Conservation (phyloP, 2,797 vertebrate species). For the Hypotaenidia okinawae region DNA sequence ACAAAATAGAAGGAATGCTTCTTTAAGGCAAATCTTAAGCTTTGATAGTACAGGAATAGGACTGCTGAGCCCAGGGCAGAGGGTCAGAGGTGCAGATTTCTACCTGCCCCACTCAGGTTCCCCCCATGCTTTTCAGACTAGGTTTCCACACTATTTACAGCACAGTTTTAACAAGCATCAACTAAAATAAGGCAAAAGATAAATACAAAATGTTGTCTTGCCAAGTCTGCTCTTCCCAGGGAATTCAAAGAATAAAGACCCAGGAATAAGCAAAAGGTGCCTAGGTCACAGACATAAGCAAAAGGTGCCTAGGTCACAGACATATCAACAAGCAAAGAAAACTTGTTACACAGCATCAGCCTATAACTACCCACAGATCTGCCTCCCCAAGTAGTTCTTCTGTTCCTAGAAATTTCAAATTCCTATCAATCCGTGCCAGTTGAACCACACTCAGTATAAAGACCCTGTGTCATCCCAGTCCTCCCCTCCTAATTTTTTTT, state of each 20-base stretch:
- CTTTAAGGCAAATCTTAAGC: background rate
- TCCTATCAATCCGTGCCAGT: background rate
- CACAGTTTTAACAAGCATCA: background rate
- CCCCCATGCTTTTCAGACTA: background rate
- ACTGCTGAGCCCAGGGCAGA: background rate
- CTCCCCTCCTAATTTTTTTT: background rate
- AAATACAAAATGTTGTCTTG: background rate
- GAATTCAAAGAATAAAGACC: background rate
- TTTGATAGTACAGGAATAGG: background rate
- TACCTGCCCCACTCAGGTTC: background rate
- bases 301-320: background rate
- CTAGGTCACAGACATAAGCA: background rate
- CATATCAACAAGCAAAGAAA: background rate
- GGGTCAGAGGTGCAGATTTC: background rate
- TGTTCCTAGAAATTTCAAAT: background rate
- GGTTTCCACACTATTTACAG: background rate
- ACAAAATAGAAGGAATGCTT: background rate
- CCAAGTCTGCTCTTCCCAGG: background rate
- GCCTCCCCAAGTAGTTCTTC: background rate
- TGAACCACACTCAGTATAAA: background rate
- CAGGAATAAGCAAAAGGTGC: background rate
- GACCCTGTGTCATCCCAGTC: background rate
- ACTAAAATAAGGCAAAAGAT: background rate
- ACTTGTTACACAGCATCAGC: background rate
- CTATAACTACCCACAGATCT: background rate